Base-by-base conservation (phyloP, 2,113 vertebrate genomes). In the Equus quagga region DNA sequence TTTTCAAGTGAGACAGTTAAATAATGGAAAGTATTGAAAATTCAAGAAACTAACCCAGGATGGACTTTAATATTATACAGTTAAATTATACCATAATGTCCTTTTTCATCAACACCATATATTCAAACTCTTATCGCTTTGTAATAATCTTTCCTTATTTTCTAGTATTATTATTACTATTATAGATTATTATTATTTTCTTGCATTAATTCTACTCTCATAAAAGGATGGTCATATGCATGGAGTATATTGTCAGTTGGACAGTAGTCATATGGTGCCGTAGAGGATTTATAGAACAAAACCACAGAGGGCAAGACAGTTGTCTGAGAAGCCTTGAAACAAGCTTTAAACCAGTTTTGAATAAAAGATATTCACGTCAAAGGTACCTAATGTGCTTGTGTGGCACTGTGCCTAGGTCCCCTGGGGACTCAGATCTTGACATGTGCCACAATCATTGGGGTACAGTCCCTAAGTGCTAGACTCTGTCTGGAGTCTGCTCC, bases 121-220 rank as follows among this genome's bases (percentile, higher is more conserved):
- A 8, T 70, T 88, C 64, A 89, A 41, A n/a, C 33, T 67, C 26
- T 24, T 46, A 72, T 46, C 31, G 64, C 8, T 58, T 78, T 58
- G 46, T 54, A 28, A 84, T 44, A 28, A 62, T 15, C 4, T n/a
- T 83, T 49, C 46, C 23, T 93, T 33, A n/a, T 80, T 81, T 81
- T 82, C 41, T 83, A 49, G 1, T 9, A 36, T 67, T 28, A 5
- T 23, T 82, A 41, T 69, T 95, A 54, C 80, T 28, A 56, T 33
- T 89, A 81, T 56, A 73, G 24, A 26, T 86, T 54, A 31, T 75
- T 67, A 64, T 15, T 81, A 58, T 60, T 81, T 76, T 60, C 24
- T 95, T 85, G 28, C 8, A 69, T 78, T 93, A 72, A 91, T 92
- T 83, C 21, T 96, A 49, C 31, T 89, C 46, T 64, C 21, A n/a